phyloP scores from a whole-genome alignment of 2,888 invertebrate species.

The Hofmannophila pseudospretella region DNA sequence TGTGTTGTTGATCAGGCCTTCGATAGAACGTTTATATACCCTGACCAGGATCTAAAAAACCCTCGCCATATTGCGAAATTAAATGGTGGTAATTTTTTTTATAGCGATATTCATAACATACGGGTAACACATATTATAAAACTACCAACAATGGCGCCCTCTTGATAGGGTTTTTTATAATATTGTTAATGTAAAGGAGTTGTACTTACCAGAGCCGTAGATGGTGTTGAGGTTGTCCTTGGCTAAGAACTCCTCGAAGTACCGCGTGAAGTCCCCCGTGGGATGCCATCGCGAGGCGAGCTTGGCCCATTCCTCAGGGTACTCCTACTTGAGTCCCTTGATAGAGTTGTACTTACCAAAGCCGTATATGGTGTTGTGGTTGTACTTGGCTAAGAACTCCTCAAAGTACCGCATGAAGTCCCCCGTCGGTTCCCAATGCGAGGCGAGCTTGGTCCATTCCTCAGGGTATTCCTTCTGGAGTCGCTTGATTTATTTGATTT shows the following conservation, averaged over 20 bases:
- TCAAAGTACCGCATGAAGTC: slow-evolving; percentile 74
- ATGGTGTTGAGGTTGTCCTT: slow-evolving; percentile 60
- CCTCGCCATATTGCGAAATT: too few relatives aligned
- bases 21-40: too few relatives aligned
- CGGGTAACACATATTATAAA: too few relatives aligned
- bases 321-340: slow-evolving; percentile 79
- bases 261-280: slow-evolving; percentile 78
- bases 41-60: too few relatives aligned
- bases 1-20: too few relatives aligned
- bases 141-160: too few relatives aligned
- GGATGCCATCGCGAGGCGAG: slow-evolving; percentile 84
- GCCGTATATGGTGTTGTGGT: slow-evolving; percentile 51
- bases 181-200: too few relatives aligned
- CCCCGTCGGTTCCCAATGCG: slow-evolving; percentile 85
- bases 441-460: slow-evolving; percentile 82
- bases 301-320: slow-evolving; percentile 82
- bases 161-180: too few relatives aligned
- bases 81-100: too few relatives aligned
- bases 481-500: too few relatives aligned
- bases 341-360: slow-evolving; percentile 75
- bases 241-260: slow-evolving; percentile 61
- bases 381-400: slow-evolving; percentile 55
- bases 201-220: too few relatives aligned
- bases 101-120: too few relatives aligned
- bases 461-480: slow-evolving; percentile 76